Evolutionary conservation across 2,888 invertebrate species (phyloP).

Genomic region (Sphaerophoria rueppellii): DNA sequence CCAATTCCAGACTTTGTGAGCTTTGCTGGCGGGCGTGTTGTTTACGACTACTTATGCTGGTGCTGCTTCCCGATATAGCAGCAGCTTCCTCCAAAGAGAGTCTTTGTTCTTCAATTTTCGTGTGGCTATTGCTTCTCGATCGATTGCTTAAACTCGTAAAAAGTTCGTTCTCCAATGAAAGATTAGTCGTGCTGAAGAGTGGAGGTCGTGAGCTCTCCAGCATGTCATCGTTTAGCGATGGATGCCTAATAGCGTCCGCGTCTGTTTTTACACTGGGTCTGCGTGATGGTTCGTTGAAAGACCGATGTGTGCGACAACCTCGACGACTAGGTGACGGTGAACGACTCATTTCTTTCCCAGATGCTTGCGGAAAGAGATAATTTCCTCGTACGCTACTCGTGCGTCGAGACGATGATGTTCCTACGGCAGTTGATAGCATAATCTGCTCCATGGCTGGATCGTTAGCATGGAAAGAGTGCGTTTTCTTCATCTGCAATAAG

Average conservation of each 20-base stretch:
- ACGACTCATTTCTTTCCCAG: slow-evolving; percentile 78
- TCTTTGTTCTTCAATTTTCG: slow-evolving; percentile 80
- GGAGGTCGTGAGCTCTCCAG: slow-evolving; percentile 78
- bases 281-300: slow-evolving; percentile 80
- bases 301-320: slow-evolving; percentile 81
- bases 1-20: slow-evolving; percentile 81
- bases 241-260: slow-evolving; percentile 80
- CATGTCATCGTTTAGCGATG: slow-evolving; percentile 81
- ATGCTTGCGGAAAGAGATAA: slow-evolving; percentile 80
- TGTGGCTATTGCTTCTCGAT: slow-evolving; percentile 81
- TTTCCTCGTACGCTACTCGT: slow-evolving; percentile 81
- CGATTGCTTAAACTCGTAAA: slow-evolving; percentile 79
- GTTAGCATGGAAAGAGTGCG: slow-evolving; percentile 82
- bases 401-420: slow-evolving; percentile 79
- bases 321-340: slow-evolving; percentile 81
- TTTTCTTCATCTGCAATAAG: slow-evolving; percentile 82
- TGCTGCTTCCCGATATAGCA: slow-evolving; percentile 71
- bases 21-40: slow-evolving; percentile 81
- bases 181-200: slow-evolving; percentile 78
- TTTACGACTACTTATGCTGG: slow-evolving; percentile 75
- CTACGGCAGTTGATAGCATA: slow-evolving; percentile 75
- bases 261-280: slow-evolving; percentile 80
- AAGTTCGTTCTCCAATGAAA: slow-evolving; percentile 81
- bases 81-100: slow-evolving; percentile 79
- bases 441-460: slow-evolving; percentile 80